Evolutionary conservation across 2,888 invertebrate genomes (phyloP).

Genomic region (Drosophila neutralis): DNA sequence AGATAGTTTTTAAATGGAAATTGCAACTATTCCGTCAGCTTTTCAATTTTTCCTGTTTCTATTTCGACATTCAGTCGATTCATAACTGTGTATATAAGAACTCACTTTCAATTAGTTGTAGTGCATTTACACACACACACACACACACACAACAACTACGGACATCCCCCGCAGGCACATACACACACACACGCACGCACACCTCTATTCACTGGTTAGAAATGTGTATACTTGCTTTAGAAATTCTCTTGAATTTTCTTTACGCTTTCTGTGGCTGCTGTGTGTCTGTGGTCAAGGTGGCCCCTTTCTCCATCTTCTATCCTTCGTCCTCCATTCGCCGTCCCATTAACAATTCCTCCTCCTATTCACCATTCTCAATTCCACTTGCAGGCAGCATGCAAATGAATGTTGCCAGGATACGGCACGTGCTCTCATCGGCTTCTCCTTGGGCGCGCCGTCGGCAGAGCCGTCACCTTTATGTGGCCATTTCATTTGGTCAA

Average conservation of each 20-base stretch:
- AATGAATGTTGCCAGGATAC: constrained; percentile 56
- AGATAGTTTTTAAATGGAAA: not conserved
- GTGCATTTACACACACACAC: constrained; percentile 1
- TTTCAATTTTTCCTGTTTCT: not conserved
- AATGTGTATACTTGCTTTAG: constrained; percentile 19
- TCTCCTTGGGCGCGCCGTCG: constrained; percentile 21
- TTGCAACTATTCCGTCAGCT: not conserved
- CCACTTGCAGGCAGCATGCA: constrained; percentile 51
- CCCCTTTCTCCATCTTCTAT: not conserved
- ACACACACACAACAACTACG: not conserved
- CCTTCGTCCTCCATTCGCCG: not conserved
- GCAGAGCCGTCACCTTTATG: constrained; percentile 50
- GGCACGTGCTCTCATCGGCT: constrained; percentile 54
- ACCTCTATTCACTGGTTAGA: constrained; percentile 3
- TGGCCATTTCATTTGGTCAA: constrained; percentile 53
- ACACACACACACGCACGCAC: not conserved
- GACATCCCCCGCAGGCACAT: not conserved
- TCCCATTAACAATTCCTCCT: constrained; percentile 6
- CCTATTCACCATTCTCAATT: constrained; percentile 6
- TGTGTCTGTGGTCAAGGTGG: constrained; percentile 33
- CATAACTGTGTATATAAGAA: not conserved
- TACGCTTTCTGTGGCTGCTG: constrained; percentile 38
- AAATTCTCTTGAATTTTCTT: constrained; percentile 30
- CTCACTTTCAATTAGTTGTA: constrained; percentile 12
- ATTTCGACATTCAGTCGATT: not conserved